Evolutionary conservation across 2,888 invertebrate genomes (phyloP), one percentile per base, ranked within the genome.

Genomic region (Pseudanteris insignis): DNA sequence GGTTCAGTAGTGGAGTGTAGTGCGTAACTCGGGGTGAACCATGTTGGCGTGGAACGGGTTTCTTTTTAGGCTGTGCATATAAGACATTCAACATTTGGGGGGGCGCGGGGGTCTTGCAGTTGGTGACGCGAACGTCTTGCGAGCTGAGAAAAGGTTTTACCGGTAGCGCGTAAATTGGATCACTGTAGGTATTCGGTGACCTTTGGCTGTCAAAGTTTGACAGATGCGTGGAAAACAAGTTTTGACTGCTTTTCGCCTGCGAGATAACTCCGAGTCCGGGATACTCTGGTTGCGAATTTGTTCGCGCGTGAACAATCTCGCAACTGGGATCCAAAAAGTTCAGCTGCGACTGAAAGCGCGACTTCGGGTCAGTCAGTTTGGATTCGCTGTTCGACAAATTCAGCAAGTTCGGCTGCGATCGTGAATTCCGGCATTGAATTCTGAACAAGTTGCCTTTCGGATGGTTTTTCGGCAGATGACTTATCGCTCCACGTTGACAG

Each of bases 61-160:
- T 25, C 51, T 57, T 21, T 58, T 58, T 10, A 47, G 74, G 70
- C 15, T 74, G 73, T 1, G 74, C 75, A 9, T 65, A 68, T 2
- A 66, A 67, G 12, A 61, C 67, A 7, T 63, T 72, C n/a, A n/a
- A n/a, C n/a, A n/a, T n/a, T n/a, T n/a, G n/a, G n/a, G n/a, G 15
- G 68, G 38, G 25, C 65, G 69, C 53, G 67, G 68, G 58, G 67
- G 55, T 36, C 73, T 71, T 4, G 70, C 69, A 10, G 66, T 57
- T 72, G 48, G 75, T 74, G 7, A 72, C 68, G 29, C 77, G 63
- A 28, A 77, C 74, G 41, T 79, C 79, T 61, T 79, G 79, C 4
- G 79, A 73, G 62, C 78, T 79, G 24, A 78, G 72, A 60, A 79
- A 79, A 2, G 78, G 78, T 48, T 79, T 79, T 9, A 78, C 74